Percentiles rank a stretch among this genome's conserved stretches.
These are phyloP conservation scores for Perognathus longimembris DNA, from an alignment of 2,113 vertebrate genomes.

Conservation along the genomic window DNA sequence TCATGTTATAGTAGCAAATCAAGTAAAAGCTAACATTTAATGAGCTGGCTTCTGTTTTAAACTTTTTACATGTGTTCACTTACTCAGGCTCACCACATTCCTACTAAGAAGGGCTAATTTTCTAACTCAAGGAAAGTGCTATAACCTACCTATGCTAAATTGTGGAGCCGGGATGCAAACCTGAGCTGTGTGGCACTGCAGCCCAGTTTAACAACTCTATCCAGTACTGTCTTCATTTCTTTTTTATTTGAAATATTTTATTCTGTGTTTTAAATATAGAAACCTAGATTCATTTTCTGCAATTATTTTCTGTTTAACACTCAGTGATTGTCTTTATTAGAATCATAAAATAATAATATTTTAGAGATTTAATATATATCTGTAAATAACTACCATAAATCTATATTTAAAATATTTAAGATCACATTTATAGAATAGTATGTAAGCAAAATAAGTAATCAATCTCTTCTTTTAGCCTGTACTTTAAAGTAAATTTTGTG, in stretches of 20 bases:
- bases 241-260: conserved; percentile 32
- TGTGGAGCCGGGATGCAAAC: neutral
- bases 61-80: neutral
- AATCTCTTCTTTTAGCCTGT: neutral
- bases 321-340: neutral
- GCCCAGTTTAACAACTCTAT: neutral
- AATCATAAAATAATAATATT: neutral
- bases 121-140: neutral
- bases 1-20: conserved; percentile 39
- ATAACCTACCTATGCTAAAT: neutral
- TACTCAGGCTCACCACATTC: neutral
- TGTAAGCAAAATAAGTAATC: neutral
- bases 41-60: conserved; percentile 24
- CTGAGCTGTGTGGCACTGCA: neutral
- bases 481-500: neutral
- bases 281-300: neutral
- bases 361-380: neutral
- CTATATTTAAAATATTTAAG: neutral
- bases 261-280: conserved; percentile 27
- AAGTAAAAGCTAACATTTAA: conserved; percentile 26
- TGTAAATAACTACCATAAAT: neutral
- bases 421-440: no score
- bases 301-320: neutral
- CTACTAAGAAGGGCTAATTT: neutral
- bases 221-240: neutral